Evolutionary conservation across 2,797 vertebrate species (phyloP).

Genomic region (Choloepus didactylus): DNA sequence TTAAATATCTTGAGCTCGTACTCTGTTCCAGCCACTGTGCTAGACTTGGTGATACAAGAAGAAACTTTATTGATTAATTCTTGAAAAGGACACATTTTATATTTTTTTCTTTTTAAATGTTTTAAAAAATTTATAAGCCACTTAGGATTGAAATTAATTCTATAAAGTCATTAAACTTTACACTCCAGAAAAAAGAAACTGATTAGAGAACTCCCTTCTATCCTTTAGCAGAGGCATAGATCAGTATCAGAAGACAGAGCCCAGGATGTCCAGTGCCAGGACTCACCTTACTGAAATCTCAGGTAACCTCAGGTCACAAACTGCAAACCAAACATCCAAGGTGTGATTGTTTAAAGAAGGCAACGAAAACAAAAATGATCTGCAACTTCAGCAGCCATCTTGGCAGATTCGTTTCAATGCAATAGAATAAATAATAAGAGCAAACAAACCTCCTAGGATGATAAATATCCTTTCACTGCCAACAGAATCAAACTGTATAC

Average conservation of each 20-base stretch:
- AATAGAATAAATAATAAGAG: neutral
- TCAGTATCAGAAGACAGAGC: neutral
- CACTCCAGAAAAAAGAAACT: slow-evolving; percentile 3
- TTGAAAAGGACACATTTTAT: neutral
- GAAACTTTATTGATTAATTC: neutral
- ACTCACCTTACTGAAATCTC: neutral
- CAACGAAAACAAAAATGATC: neutral
- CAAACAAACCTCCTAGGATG: neutral
- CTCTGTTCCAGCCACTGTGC: no score
- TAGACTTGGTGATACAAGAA: neutral
- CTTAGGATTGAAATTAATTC: neutral
- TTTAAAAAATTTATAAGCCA: neutral
- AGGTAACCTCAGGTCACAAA: neutral
- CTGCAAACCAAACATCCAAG: neutral
- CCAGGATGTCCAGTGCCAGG: neutral
- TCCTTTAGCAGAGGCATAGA: neutral
- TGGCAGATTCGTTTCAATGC: neutral
- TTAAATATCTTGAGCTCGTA: neutral
- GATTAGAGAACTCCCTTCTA: neutral
- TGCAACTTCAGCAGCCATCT: neutral
- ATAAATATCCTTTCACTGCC: neutral
- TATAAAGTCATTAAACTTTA: slow-evolving; percentile 32
- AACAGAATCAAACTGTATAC: neutral
- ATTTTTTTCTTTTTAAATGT: neutral
- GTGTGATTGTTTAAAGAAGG: neutral